Percentiles rank a stretch among this genome's conserved stretches.
Conservation (phyloP, 2,888 invertebrate species). For the Mesoligia furuncula region DNA sequence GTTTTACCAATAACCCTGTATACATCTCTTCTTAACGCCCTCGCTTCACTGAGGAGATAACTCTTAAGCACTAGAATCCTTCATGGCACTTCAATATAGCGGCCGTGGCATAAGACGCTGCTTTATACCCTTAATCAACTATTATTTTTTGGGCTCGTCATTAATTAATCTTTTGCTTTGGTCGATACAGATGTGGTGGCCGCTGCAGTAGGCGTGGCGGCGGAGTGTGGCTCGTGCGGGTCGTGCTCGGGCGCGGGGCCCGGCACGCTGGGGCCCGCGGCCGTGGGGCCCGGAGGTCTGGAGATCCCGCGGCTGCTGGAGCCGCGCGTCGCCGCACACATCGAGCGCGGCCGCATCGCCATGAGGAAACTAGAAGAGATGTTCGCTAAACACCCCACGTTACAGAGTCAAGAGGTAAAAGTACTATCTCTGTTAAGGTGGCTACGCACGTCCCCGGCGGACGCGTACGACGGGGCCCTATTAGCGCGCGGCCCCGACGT, state of each 20-base stretch:
- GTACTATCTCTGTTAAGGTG: constrained; percentile 48
- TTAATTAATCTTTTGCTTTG: not conserved
- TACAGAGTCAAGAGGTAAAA: constrained; percentile 93
- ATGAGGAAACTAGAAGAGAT: constrained; percentile 94
- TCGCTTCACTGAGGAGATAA: not conserved
- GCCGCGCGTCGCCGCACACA: constrained; percentile 93
- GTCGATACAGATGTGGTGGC: constrained; percentile 14
- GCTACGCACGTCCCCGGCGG: constrained; percentile 33
- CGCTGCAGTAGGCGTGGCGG: constrained; percentile 4
- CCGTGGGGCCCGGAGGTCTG: constrained; percentile 8
- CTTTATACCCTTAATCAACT: not conserved
- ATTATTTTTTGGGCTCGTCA: not conserved
- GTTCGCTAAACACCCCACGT: constrained; percentile 93
- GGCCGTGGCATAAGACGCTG: no score
- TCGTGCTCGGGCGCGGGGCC: not conserved
- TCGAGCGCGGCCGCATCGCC: constrained; percentile 94
- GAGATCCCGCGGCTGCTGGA: constrained; percentile 86
- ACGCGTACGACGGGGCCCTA: not conserved
- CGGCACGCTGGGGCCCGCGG: not conserved
- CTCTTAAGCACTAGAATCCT: not conserved
- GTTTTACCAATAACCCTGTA: no score
- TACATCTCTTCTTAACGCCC: not conserved
- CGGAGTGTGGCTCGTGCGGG: constrained; percentile 17
- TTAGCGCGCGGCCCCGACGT: constrained; percentile 15
- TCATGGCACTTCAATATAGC: not conserved